A percentile compares a stretch with the other conserved stretches of the same genome.
Evolutionary conservation across 2,797 vertebrate species (phyloP).

Genomic region (Cuculus canorus): DNA sequence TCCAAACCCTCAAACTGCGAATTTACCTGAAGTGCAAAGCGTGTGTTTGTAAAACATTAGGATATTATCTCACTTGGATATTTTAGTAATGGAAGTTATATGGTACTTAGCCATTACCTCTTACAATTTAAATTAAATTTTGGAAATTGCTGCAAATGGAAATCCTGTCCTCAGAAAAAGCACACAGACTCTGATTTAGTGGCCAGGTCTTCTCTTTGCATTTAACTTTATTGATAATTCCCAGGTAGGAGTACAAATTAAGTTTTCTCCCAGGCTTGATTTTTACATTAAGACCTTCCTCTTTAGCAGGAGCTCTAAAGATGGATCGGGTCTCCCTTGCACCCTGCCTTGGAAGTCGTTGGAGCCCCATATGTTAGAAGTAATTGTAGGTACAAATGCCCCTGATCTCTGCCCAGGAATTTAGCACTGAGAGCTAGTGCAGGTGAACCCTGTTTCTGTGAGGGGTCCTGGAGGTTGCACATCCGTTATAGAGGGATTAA

Average conservation of each 20-base stretch:
- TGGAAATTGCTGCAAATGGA: slow-evolving; percentile 62
- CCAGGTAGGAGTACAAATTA: slow-evolving; percentile 41
- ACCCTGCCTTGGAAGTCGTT: not conserved
- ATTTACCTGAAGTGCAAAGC: not conserved
- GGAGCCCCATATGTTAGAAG: not conserved
- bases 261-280: slow-evolving; percentile 39
- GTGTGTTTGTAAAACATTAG: not conserved
- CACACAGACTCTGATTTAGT: slow-evolving; percentile 24
- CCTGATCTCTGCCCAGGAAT: not conserved
- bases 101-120: slow-evolving; percentile 51
- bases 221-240: slow-evolving; percentile 51
- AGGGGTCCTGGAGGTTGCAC: not conserved
- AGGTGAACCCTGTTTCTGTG: not conserved
- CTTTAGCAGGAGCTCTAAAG: not conserved
- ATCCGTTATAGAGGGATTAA: not conserved
- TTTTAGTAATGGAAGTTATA: slow-evolving; percentile 24
- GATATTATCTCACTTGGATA: not conserved
- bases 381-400: not conserved
- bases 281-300: slow-evolving; percentile 27
- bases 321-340: not conserved
- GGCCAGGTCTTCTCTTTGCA: slow-evolving; percentile 9
- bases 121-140: slow-evolving; percentile 63
- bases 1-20: not conserved
- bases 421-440: not conserved
- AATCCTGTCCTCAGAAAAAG: slow-evolving; percentile 40